phyloP scores from a whole-genome alignment of 1,140 invertebrate genomes.

The Brachionus calyciflorus region DNA sequence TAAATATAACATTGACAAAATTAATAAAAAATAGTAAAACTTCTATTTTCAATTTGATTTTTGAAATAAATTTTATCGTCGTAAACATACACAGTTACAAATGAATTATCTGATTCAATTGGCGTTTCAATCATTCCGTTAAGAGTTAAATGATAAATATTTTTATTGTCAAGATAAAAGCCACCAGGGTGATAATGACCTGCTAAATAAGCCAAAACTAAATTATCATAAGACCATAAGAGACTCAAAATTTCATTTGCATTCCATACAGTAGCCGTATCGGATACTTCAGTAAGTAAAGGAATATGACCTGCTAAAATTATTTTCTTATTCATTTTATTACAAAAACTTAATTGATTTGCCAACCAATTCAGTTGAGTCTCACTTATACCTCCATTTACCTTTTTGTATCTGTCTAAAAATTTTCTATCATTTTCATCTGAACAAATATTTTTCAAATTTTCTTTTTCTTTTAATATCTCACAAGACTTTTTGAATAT shows the following conservation, averaged over 20 bases:
- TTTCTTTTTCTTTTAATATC: slow-evolving; percentile 50
- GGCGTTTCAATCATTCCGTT: slow-evolving; percentile 55
- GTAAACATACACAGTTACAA: slow-evolving; percentile 54
- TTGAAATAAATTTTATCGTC: slow-evolving; percentile 48
- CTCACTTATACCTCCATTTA: slow-evolving; percentile 57
- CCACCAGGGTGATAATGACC: slow-evolving; percentile 57
- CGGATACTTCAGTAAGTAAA: slow-evolving; percentile 49
- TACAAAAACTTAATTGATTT: slow-evolving; percentile 51
- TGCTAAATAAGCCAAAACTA: slow-evolving; percentile 54
- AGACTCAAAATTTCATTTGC: slow-evolving; percentile 52
- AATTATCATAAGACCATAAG: slow-evolving; percentile 50
- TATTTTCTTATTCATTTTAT: slow-evolving; percentile 48
- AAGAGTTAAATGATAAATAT: slow-evolving; percentile 56
- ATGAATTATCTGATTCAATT: slow-evolving; percentile 50
- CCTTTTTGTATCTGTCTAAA: slow-evolving; percentile 54
- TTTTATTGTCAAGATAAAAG: slow-evolving; percentile 52
- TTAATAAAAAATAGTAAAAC: slow-evolving; percentile 25
- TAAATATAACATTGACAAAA: too few relatives aligned
- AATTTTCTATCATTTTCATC: slow-evolving; percentile 51
- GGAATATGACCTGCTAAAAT: slow-evolving; percentile 54
- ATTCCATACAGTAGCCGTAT: slow-evolving; percentile 53
- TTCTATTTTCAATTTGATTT: slow-evolving; percentile 8
- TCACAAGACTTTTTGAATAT: slow-evolving; percentile 24
- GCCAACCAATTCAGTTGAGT: slow-evolving; percentile 56
- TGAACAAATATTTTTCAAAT: slow-evolving; percentile 53